These are phyloP conservation scores for Myotis findleyi DNA, from an alignment of 2,797 vertebrate genomes.

Conservation along the genomic window DNA sequence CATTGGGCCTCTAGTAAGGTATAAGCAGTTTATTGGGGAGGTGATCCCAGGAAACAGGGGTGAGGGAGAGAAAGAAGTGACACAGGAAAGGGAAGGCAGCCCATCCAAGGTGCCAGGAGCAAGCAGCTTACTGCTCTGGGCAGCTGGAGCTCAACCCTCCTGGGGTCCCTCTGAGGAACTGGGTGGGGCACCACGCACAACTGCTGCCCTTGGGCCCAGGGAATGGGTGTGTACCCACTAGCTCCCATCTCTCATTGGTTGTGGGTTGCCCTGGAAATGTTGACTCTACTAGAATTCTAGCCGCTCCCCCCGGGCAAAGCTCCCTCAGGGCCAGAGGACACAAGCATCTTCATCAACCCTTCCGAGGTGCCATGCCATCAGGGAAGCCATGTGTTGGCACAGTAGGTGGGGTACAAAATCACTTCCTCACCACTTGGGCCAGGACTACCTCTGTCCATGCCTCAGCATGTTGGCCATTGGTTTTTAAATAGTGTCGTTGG, in stretches of 20 bases:
- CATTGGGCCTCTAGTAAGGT: background rate
- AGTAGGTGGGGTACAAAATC: background rate
- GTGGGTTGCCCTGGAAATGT: background rate
- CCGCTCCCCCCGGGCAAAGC: background rate
- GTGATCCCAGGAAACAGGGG: background rate
- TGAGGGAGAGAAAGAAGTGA: background rate
- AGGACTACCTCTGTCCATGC: background rate
- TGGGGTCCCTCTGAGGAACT: background rate
- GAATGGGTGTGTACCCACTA: background rate
- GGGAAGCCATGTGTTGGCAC: background rate
- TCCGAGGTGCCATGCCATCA: background rate
- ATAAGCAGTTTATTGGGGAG: background rate
- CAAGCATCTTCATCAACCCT: background rate
- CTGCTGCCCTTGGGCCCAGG: accelerated
- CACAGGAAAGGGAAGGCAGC: background rate
- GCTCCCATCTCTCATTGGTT: background rate
- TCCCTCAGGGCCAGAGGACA: background rate
- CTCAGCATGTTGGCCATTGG: background rate
- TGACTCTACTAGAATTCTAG: background rate
- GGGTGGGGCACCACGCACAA: accelerated
- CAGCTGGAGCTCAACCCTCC: background rate
- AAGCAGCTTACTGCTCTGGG: accelerated
- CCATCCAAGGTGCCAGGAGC: background rate
- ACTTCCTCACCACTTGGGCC: background rate
- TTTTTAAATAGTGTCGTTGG: background rate